phyloP scores from a whole-genome alignment of 2,797 vertebrate species.

The Gallinago nigripennis region DNA sequence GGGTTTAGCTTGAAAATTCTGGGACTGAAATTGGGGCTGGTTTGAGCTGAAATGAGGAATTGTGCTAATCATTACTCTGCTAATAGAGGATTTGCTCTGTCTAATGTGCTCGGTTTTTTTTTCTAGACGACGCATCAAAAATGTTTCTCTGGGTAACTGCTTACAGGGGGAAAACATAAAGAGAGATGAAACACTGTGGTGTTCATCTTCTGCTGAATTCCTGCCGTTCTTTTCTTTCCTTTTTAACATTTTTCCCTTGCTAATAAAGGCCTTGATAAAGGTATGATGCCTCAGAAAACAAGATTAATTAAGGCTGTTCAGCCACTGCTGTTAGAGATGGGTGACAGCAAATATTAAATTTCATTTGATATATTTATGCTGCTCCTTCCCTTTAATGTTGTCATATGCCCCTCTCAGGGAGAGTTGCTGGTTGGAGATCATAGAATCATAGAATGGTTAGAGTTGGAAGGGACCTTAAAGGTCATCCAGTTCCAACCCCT shows the following conservation, averaged over 20 bases:
- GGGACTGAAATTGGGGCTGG: background rate
- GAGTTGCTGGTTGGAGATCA: background rate
- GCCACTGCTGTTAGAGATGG: background rate
- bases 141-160: background rate
- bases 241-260: background rate
- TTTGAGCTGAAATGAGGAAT: background rate
- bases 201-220: background rate
- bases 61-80: background rate
- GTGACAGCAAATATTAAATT: background rate
- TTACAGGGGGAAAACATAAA: background rate
- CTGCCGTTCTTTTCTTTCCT: background rate
- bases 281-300: background rate
- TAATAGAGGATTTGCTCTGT: constrained; percentile 2
- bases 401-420: background rate
- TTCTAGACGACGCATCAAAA: background rate
- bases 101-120: background rate
- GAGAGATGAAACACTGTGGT: background rate
- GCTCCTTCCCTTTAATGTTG: background rate
- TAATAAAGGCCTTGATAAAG: background rate
- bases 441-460: too few relatives aligned
- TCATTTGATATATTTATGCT: background rate
- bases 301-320: background rate
- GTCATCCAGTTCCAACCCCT: too few relatives aligned
- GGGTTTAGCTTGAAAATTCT: background rate
- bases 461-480: too few relatives aligned